Conservation (phyloP, 2,888 invertebrate genomes). For the Beris chalybata region DNA sequence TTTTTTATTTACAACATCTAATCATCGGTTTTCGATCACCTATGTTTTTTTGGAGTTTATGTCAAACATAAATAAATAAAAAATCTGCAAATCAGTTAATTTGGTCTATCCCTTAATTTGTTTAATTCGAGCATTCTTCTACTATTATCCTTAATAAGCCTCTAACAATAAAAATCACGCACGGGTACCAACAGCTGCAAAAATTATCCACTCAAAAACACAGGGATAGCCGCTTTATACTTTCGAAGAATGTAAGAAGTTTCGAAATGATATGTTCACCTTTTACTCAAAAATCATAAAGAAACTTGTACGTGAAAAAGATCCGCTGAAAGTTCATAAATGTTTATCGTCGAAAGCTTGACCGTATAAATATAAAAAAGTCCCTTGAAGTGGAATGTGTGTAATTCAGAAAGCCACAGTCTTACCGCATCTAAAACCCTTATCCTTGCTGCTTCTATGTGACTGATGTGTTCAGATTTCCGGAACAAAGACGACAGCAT, state of each 20-base stretch:
- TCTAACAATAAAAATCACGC: no score
- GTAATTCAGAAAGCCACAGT: conserved; percentile 20
- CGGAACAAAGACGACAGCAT: conserved; percentile 11
- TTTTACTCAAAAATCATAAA: conserved; percentile 35
- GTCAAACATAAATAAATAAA: no score
- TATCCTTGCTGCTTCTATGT: conserved; percentile 14
- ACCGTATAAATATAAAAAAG: conserved; percentile 29
- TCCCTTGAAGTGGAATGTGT: conserved; percentile 31
- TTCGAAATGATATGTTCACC: not conserved
- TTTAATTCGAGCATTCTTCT: no score
- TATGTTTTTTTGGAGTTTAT: no score
- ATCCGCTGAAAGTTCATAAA: conserved; percentile 7
- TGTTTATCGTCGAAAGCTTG: conserved; percentile 30
- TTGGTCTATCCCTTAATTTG: no score
- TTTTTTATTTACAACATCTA: no score
- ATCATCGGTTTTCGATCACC: no score
- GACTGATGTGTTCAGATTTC: conserved; percentile 2
- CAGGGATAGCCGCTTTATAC: not conserved
- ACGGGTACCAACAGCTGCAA: no score
- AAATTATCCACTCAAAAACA: no score
- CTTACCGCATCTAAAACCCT: conserved; percentile 1
- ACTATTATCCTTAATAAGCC: no score
- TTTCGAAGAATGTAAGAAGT: not conserved
- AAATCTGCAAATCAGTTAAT: no score
- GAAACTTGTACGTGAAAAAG: conserved; percentile 20